Evolutionary conservation across 1,140 invertebrate genomes (phyloP).

Genomic region (Metaphire vulgaris): DNA sequence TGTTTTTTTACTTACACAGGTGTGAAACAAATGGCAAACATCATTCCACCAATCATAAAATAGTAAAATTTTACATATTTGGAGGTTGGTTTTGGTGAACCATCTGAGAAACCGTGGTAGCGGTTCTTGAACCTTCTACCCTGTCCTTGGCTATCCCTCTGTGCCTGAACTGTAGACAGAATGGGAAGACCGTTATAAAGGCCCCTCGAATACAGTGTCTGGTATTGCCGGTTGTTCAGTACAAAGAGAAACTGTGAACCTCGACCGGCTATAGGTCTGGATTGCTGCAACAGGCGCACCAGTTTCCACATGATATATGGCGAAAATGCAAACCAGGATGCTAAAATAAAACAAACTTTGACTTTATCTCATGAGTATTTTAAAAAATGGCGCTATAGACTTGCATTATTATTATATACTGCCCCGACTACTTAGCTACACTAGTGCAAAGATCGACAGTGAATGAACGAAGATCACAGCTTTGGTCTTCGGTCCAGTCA

Average conservation of each 20-base stretch:
- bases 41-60: background rate
- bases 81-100: background rate
- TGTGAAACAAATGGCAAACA: background rate
- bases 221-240: background rate
- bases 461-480: no score
- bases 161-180: background rate
- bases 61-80: background rate
- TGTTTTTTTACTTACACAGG: conserved; percentile 3
- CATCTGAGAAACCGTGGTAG: conserved; percentile 2
- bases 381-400: no score
- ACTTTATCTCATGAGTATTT: no score
- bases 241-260: background rate
- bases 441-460: no score
- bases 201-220: background rate
- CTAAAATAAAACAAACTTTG: no score
- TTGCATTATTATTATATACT: no score
- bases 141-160: background rate
- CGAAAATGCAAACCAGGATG: no score
- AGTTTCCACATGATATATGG: background rate
- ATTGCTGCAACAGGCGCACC: background rate
- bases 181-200: background rate
- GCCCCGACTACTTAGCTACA: no score
- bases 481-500: no score
- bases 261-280: background rate
- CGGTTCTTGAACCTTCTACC: background rate